Percentiles rank a stretch among this genome's conserved stretches.
Evolutionary conservation across 2,113 vertebrate genomes (phyloP).

Genomic region (Nanger granti): DNA sequence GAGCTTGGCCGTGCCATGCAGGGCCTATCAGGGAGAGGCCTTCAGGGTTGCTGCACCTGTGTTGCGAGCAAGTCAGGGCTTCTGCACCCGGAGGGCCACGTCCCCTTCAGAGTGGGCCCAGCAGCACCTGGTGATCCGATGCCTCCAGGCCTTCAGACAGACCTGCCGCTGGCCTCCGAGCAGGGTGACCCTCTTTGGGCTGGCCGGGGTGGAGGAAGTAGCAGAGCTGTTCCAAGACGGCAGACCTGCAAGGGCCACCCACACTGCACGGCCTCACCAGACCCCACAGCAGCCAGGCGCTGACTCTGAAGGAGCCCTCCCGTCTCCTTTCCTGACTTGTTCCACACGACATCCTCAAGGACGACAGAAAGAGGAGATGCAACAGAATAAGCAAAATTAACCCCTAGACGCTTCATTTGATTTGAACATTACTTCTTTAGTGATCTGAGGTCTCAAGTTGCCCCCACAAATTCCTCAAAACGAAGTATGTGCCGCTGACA

Average conservation of each 20-base stretch:
- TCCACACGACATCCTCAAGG: background rate
- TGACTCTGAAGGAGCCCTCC: background rate
- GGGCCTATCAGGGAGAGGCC: background rate
- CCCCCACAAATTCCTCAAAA: background rate
- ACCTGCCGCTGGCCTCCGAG: background rate
- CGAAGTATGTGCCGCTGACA: background rate
- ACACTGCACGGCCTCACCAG: rapidly evolving
- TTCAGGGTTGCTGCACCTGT: rapidly evolving
- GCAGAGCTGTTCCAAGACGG: rapidly evolving
- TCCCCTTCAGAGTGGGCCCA: background rate
- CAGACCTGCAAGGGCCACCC: rapidly evolving
- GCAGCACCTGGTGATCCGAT: background rate
- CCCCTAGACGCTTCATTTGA: background rate
- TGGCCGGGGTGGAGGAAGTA: background rate
- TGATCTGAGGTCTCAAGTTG: background rate
- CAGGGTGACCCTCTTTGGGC: rapidly evolving
- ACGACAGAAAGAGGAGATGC: background rate
- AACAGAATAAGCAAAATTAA: background rate
- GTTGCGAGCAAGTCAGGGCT: background rate
- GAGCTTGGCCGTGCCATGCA: rapidly evolving
- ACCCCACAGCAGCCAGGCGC: rapidly evolving
- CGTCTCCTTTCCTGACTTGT: background rate
- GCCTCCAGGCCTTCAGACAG: background rate
- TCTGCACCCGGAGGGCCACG: background rate
- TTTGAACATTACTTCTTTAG: background rate